These are phyloP conservation scores for Nerophis lumbriciformis DNA, from an alignment of 2,113 vertebrate species.

Conservation along the genomic window DNA sequence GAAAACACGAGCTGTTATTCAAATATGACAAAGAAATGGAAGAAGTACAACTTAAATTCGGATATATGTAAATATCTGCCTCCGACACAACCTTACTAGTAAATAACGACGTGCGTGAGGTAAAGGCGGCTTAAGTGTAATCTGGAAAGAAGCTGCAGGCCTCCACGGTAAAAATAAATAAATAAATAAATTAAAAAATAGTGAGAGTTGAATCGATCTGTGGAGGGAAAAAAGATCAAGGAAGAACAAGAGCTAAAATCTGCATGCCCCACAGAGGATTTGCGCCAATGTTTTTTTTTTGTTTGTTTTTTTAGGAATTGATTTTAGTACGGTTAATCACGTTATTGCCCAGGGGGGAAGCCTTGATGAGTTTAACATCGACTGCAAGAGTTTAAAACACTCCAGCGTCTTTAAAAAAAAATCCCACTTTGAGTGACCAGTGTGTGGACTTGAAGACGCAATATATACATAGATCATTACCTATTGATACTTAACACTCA, in stretches of 20 bases:
- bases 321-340: slow-evolving; percentile 42
- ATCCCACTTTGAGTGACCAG: too few species aligned
- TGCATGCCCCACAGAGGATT: slow-evolving; percentile 22
- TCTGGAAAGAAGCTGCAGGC: slow-evolving; percentile 29
- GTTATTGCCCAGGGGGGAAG: slow-evolving; percentile 27
- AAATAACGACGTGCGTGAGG: slow-evolving; percentile 33
- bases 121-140: slow-evolving; percentile 23
- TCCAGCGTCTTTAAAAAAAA: slow-evolving; percentile 1
- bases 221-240: too few species aligned
- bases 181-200: too few species aligned
- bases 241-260: slow-evolving; percentile 22
- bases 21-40: too few species aligned
- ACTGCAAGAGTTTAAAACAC: slow-evolving; percentile 23
- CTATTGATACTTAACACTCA: too few species aligned
- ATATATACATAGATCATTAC: too few species aligned
- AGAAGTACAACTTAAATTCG: too few species aligned
- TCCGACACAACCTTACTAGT: slow-evolving; percentile 47
- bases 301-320: slow-evolving; percentile 22
- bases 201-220: slow-evolving; percentile 46
- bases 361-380: slow-evolving; percentile 52
- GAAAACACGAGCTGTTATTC: too few species aligned
- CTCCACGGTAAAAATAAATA: slow-evolving; percentile 25
- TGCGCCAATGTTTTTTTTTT: slow-evolving; percentile 33
- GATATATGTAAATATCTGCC: too few species aligned
- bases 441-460: too few species aligned